These are phyloP conservation scores for Lerista edwardsae DNA, from an alignment of 2,797 vertebrate species.

Conservation along the genomic window DNA sequence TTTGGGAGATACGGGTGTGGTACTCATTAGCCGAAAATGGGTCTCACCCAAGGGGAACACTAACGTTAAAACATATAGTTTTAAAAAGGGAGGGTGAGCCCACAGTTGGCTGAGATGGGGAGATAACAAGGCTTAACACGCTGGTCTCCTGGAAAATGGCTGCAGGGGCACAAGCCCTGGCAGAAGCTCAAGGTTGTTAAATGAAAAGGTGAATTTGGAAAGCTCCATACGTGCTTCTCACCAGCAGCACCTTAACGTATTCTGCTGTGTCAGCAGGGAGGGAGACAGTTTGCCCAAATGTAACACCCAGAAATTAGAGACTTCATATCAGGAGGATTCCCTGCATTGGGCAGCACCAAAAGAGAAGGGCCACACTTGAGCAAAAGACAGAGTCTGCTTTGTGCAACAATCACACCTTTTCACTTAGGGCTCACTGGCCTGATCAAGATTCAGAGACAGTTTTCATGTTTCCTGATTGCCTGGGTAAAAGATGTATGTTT, in stretches of 20 bases:
- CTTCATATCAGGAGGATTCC: conserved; percentile 9
- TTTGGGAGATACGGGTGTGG: background rate
- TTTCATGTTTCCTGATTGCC: background rate
- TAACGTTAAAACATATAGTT: conserved; percentile 20
- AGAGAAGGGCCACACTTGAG: background rate
- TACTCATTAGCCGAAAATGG: background rate
- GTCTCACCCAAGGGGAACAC: background rate
- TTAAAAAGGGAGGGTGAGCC: conserved; percentile 21
- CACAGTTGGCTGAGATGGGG: conserved; percentile 24
- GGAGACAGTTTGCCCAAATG: conserved; percentile 8
- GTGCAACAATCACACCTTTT: conserved; percentile 6
- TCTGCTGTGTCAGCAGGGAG: conserved; percentile 16
- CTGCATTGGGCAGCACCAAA: background rate
- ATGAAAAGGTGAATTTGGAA: conserved; percentile 34
- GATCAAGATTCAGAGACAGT: background rate
- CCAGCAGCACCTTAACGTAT: conserved; percentile 20
- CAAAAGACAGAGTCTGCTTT: conserved; percentile 18
- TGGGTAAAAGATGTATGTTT: background rate
- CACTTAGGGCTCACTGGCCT: background rate
- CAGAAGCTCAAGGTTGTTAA: conserved; percentile 13
- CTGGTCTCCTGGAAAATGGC: conserved; percentile 30
- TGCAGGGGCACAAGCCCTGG: conserved; percentile 28
- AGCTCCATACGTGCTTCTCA: conserved; percentile 21
- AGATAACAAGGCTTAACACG: conserved; percentile 36
- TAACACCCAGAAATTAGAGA: conserved; percentile 19